Evolutionary conservation across 2,113 vertebrate genomes (phyloP).

Genomic region (Reinhardtius hippoglossoides): DNA sequence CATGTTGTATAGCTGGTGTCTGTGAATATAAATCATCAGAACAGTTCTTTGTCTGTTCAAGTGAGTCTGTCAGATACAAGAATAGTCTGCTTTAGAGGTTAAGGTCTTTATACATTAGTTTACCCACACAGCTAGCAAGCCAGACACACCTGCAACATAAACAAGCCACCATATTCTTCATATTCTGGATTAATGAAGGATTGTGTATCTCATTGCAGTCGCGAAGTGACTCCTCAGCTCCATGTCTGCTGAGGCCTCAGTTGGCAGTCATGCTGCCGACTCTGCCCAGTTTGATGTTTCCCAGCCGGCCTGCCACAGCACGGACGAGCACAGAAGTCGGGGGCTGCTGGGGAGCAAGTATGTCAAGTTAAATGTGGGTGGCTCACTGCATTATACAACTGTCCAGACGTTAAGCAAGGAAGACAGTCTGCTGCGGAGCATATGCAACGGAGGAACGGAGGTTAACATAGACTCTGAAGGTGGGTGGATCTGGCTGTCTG

Average conservation of each 20-base stretch:
- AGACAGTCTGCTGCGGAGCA: slow-evolving; percentile 87
- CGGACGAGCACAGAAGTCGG: slow-evolving; percentile 71
- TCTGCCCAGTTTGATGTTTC: slow-evolving; percentile 58
- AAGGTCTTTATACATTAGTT: not conserved
- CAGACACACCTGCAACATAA: not conserved
- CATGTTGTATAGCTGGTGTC: not conserved
- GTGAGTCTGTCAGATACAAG: not conserved
- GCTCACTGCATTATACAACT: slow-evolving; percentile 90
- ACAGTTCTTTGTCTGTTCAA: not conserved
- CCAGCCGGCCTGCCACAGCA: slow-evolving; percentile 61
- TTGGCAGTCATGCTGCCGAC: slow-evolving; percentile 74
- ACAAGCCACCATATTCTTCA: not conserved
- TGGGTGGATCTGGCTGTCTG: slow-evolving; percentile 55
- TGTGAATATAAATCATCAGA: not conserved
- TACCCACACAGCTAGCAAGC: not conserved
- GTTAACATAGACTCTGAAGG: slow-evolving; percentile 88
- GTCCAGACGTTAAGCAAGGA: slow-evolving; percentile 90
- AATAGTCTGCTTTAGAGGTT: too few relatives aligned
- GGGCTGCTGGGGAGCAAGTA: slow-evolving; percentile 87
- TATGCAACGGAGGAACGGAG: slow-evolving; percentile 86
- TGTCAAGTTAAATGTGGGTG: slow-evolving; percentile 91
- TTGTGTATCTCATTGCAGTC: slow-evolving; percentile 33
- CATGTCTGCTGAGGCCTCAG: slow-evolving; percentile 86
- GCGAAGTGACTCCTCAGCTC: slow-evolving; percentile 56
- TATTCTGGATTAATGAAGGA: too few relatives aligned